Conservation (phyloP, 1,140 invertebrate species). For the Laupala kohalensis region DNA sequence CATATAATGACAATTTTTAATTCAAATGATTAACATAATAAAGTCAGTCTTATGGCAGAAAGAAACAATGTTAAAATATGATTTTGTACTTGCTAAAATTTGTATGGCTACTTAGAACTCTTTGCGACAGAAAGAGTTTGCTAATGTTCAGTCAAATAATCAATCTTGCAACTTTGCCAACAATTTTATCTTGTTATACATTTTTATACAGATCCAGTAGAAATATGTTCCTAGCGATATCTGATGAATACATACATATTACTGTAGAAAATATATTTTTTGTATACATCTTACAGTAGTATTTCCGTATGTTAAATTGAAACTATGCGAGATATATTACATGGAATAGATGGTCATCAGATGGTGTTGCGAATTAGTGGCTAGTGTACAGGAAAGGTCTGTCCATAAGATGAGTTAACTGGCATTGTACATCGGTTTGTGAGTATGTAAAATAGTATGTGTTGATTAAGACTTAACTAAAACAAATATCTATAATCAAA, state of each 20-base stretch:
- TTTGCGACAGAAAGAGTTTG: neutral
- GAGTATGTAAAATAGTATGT: neutral
- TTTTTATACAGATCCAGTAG: neutral
- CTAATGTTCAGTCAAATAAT: neutral
- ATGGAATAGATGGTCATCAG: neutral
- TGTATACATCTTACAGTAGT: neutral
- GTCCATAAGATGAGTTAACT: neutral
- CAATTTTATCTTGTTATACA: neutral
- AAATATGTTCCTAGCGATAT: neutral
- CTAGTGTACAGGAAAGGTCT: neutral
- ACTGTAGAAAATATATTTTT: neutral
- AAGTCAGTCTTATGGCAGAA: neutral
- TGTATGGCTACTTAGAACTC: neutral
- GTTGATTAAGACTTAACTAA: neutral
- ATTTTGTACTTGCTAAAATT: neutral
- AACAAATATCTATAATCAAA: neutral
- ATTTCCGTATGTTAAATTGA: neutral
- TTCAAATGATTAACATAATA: neutral
- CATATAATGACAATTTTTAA: neutral
- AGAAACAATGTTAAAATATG: neutral
- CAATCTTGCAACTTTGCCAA: neutral
- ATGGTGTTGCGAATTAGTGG: neutral
- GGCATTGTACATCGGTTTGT: neutral
- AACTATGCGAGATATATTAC: neutral
- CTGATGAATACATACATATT: neutral